Percentiles rank a stretch among this genome's conserved stretches.
Evolutionary conservation across 1,140 invertebrate species (phyloP).

Genomic region (Calephelis virginiensis): DNA sequence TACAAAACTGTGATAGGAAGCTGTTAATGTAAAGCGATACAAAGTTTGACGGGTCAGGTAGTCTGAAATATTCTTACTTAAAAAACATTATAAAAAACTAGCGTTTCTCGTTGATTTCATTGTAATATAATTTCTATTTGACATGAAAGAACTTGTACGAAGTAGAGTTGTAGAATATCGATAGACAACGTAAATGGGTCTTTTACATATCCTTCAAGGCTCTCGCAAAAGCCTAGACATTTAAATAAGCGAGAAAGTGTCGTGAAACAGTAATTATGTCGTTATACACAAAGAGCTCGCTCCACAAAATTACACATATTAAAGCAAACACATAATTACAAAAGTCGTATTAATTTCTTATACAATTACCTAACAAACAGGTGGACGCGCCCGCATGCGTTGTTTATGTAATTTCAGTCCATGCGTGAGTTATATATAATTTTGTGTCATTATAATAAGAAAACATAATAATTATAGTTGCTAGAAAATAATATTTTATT

Average conservation of each 20-base stretch:
- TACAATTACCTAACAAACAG: neutral
- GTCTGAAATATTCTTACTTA: too few species aligned
- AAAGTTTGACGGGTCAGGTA: too few species aligned
- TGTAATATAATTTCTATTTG: too few species aligned
- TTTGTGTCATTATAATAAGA: constrained; percentile 10
- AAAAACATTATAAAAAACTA: too few species aligned
- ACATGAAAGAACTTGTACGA: too few species aligned
- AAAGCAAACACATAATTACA: constrained; percentile 4
- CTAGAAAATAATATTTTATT: too few species aligned
- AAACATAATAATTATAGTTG: too few species aligned
- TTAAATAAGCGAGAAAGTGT: constrained; percentile 11
- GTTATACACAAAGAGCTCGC: constrained; percentile 3
- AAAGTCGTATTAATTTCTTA: constrained; percentile 12
- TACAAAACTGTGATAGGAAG: too few species aligned
- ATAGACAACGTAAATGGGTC: too few species aligned
- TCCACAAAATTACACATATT: constrained; percentile 5
- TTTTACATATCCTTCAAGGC: neutral
- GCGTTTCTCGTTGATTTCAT: too few species aligned
- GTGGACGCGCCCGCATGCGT: constrained; percentile 7
- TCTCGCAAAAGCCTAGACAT: neutral
- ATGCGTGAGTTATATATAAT: constrained; percentile 2
- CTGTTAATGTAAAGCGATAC: too few species aligned
- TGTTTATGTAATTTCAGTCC: constrained; percentile 3
- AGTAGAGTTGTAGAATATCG: too few species aligned
- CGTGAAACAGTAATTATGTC: constrained; percentile 6